Evolutionary conservation across 2,797 vertebrate species (phyloP).

Genomic region (Phrynocephalus guinanensis): DNA sequence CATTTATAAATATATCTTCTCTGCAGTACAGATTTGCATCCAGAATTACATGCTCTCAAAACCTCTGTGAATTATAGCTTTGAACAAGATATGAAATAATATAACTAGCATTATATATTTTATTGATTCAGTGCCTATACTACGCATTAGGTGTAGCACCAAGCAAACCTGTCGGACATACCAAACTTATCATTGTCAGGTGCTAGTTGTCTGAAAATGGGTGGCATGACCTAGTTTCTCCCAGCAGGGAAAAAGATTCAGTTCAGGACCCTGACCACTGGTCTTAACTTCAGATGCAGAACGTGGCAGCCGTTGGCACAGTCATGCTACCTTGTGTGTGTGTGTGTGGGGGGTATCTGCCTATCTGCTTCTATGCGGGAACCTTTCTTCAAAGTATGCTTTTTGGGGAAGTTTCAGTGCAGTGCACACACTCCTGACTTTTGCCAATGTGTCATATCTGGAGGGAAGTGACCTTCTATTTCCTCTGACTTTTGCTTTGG

Average conservation of each 20-base stretch:
- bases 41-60: background rate
- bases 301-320: background rate
- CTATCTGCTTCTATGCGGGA: background rate
- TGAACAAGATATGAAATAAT: background rate
- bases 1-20: background rate
- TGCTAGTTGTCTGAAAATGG: background rate
- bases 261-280: background rate
- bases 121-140: background rate
- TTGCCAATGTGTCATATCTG: too few relatives aligned
- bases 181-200: background rate
- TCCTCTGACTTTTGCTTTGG: too few relatives aligned
- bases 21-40: background rate
- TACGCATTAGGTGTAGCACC: background rate
- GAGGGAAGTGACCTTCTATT: too few relatives aligned
- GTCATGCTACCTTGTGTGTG: background rate
- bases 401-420: too few relatives aligned
- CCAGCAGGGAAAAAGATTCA: background rate
- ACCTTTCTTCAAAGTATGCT: too few relatives aligned
- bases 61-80: background rate
- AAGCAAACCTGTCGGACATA: background rate
- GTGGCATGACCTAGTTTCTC: background rate
- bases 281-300: background rate
- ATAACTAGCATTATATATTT: background rate
- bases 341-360: background rate
- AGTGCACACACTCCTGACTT: too few relatives aligned